Percentiles rank a stretch among this genome's conserved stretches.
Conservation (phyloP, 2,888 invertebrate genomes). For the Xestia xanthographa region DNA sequence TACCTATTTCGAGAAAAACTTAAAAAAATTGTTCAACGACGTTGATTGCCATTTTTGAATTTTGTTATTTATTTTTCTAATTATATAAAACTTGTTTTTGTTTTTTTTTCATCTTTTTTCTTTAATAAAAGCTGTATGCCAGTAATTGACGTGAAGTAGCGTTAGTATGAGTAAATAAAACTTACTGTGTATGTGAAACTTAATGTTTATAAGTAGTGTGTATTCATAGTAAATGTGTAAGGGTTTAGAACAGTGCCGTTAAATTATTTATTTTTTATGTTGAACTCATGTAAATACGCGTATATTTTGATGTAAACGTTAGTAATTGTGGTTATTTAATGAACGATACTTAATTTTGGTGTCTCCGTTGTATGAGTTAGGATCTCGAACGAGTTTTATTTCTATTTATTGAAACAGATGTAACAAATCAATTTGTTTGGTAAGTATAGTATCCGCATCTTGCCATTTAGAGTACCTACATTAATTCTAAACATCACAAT, state of each 20-base stretch:
- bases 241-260: slow-evolving; percentile 85
- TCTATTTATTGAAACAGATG: slow-evolving; percentile 77
- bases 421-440: slow-evolving; percentile 61
- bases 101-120: slow-evolving; percentile 73
- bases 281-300: slow-evolving; percentile 89
- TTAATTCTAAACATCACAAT: slow-evolving; percentile 63
- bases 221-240: slow-evolving; percentile 87
- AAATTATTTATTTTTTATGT: slow-evolving; percentile 91
- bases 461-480: slow-evolving; percentile 70
- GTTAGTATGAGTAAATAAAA: slow-evolving; percentile 75
- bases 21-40: slow-evolving; percentile 65
- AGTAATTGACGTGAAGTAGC: slow-evolving; percentile 84
- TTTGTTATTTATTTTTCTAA: slow-evolving; percentile 90
- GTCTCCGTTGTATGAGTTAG: slow-evolving; percentile 75
- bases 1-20: slow-evolving; percentile 62
- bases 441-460: slow-evolving; percentile 65
- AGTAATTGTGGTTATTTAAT: slow-evolving; percentile 87
- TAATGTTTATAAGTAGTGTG: slow-evolving; percentile 83
- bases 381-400: slow-evolving; percentile 82
- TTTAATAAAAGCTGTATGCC: slow-evolving; percentile 83
- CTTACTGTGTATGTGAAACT: slow-evolving; percentile 82
- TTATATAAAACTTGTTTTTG: slow-evolving; percentile 82
- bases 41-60: slow-evolving; percentile 83
- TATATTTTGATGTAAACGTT: slow-evolving; percentile 86
- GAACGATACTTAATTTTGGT: slow-evolving; percentile 80